Evolutionary conservation across 2,888 invertebrate genomes (phyloP).

Genomic region (Cecidostiba fungosa): DNA sequence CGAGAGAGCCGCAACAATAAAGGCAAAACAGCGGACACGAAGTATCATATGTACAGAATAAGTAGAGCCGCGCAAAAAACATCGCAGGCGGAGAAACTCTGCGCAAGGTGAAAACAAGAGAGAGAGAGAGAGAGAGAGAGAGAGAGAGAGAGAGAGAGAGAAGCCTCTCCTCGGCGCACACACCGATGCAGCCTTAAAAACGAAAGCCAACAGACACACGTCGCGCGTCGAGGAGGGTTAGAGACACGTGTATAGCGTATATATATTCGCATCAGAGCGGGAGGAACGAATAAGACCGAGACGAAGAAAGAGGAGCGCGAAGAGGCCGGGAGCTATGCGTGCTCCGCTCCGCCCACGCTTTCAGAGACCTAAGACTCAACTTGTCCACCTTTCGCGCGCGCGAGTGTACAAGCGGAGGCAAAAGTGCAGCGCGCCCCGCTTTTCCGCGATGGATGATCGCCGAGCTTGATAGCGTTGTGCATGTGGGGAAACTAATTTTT

Average conservation of each 20-base stretch:
- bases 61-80: slow-evolving; percentile 38
- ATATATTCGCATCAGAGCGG: slow-evolving; percentile 3
- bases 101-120: slow-evolving; percentile 61
- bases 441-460: slow-evolving; percentile 17
- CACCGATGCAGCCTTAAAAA: slow-evolving; percentile 55
- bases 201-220: slow-evolving; percentile 51
- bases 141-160: slow-evolving; percentile 60
- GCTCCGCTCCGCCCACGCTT: slow-evolving; percentile 80
- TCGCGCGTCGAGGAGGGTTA: slow-evolving; percentile 45
- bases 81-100: neutral
- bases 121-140: slow-evolving; percentile 60
- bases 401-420: slow-evolving; percentile 73
- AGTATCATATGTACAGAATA: slow-evolving; percentile 19
- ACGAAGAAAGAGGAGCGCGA: slow-evolving; percentile 57
- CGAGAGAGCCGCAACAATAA: slow-evolving; percentile 46
- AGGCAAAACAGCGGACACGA: slow-evolving; percentile 61
- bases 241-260: slow-evolving; percentile 26
- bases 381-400: slow-evolving; percentile 78
- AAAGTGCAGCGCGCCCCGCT: slow-evolving; percentile 68
- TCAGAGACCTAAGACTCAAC: slow-evolving; percentile 79
- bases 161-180: neutral
- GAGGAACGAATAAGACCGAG: neutral
- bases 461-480: slow-evolving; percentile 9
- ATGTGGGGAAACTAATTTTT: neutral
- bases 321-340: slow-evolving; percentile 79